Evolutionary conservation across 1,140 invertebrate genomes (phyloP), one percentile per base, ranked within the genome.

Genomic region (Platyura marginata): DNA sequence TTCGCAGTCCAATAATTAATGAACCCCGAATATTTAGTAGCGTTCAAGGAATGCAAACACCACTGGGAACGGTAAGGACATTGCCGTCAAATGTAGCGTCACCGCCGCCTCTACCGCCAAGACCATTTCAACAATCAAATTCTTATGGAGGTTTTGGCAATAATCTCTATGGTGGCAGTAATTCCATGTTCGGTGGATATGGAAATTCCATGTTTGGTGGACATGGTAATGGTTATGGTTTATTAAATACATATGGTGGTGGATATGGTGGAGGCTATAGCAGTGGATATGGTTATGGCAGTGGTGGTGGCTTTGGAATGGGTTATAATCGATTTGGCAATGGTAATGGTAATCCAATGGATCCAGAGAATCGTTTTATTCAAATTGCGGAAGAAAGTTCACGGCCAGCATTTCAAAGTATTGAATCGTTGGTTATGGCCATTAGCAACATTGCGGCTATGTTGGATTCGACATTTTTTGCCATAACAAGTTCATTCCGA

Each of bases 401-500:
- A 0, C 68, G 89, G 41, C 79, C 81, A 42, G 85, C 92, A 15
- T 97, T 98, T 65, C 80, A 93, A 52, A 92, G 86, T 13, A 88
- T 98, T 50, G 89, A 96, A 65, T 83, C 85, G 44, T 68, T 97
- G 44, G 85, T 97, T 0, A 74, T 80, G 45, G 87, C 92, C 16
- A 87, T 95, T 55, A 79, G 80, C 20, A 92, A 92, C 38, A 75
- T 98, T 9, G 87, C 89, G 19, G 90, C 93, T 72, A 94, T 98
- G 85, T 62, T 97, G 22, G 93, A 96, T 54, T 95, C 90, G 13
- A 95, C 92, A 45, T 94, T 91, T 59, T 81, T 86, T 62, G 91
- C 93, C 16, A 72, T 97, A 50, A 87, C 91, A 11, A 93, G 81
- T 61, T 95, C 92, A 5, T 97, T 97, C 59, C 69, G 85, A 54